Evolutionary conservation across 2,888 invertebrate species (phyloP), one percentile per base, ranked within the genome.

Genomic region (Drosophila mulleri): DNA sequence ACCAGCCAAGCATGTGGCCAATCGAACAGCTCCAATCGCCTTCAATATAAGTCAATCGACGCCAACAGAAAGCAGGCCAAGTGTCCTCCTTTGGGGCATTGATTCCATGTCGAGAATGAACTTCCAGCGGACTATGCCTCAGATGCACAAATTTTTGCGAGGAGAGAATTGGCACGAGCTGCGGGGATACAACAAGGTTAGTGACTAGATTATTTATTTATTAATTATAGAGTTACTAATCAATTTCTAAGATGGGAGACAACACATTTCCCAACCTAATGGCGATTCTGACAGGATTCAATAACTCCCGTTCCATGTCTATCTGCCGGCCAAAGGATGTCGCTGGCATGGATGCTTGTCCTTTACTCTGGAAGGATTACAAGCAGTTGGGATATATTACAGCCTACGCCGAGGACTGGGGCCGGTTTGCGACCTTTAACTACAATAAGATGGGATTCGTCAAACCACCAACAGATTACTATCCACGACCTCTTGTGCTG

Each of bases 211-310:
- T 2, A 14, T 14, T 18, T 35, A 14, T 35, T 3, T 5, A 26
- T 26, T 26, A 18, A 7, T 35, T 35, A 14, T 2, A 20, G 8
- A 4, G 14, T 32, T 14, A 20, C 20, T 35, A 50, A 50, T 50
- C 14, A 14, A 32, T 50, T 14, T 35, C 14, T 6, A 32, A 97
- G 94, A 94, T 96, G 76, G 97, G 95, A 1, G 98, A 98, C 83
- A 98, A 98, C 83, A 98, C 98, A 0, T 97, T 96, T 90, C 97
- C 98, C 0, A 98, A 98, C 92, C 92, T 98, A 63, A 96, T 98
- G 94, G 97, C 98, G 0, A 93, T 96, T 48, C 93, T 97, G 5
- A 95, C 96, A 0, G 98, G 98, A 0, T 94, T 94, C 68, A 94
- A 93, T 67, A 83, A 88, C n/a, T 70, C 90, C 0, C 83, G 93